Evolutionary conservation across 2,888 invertebrate species (phyloP), one percentile per base, ranked within the genome.

Genomic region (Melanostoma mellinum): DNA sequence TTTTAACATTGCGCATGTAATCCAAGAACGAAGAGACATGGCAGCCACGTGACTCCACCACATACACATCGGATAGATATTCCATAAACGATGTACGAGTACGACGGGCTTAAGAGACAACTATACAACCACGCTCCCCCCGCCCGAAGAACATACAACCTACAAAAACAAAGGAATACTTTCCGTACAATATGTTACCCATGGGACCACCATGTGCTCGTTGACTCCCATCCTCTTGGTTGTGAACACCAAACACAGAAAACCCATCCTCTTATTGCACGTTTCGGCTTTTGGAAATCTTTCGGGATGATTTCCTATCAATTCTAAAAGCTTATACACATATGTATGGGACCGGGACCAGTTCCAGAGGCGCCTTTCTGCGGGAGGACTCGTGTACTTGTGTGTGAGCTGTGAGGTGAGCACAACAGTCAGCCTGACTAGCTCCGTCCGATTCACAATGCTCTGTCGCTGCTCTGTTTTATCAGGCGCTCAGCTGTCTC

Each of bases 261-360:
- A 85, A 86, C 82, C 81, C 85, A 85, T 85, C 77, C 80, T 75
- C 58, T 81, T 67, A 48, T 68, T 71, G 55, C 67, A 79, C 58
- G 60, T 75, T 74, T 60, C 56, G 60, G 73, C 55, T 74, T 50
- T 65, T 44, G 60, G 56, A 82, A 85, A 73, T 80, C 86, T 80
- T 85, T 52, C 56, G 86, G 80, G 86, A 86, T 68, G 80, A 86
- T 86, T 86, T 85, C 73, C 86, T 86, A 86, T 86, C 86, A 86
- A 86, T 84, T 86, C 81, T 74, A 69, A 79, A 81, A 81, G 77
- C 84, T 73, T 82, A 69, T 56, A 44, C 52, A 63, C 42, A 63
- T 48, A 53, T 32, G 38, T 36, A 36, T 46, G 46, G 20, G 20
- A 36, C 4, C 4, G 20, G 46, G 46, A 20, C 20, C 20, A 20